These are phyloP conservation scores for Sebastes iracundus DNA, from an alignment of 2,797 vertebrate species.

Conservation along the genomic window DNA sequence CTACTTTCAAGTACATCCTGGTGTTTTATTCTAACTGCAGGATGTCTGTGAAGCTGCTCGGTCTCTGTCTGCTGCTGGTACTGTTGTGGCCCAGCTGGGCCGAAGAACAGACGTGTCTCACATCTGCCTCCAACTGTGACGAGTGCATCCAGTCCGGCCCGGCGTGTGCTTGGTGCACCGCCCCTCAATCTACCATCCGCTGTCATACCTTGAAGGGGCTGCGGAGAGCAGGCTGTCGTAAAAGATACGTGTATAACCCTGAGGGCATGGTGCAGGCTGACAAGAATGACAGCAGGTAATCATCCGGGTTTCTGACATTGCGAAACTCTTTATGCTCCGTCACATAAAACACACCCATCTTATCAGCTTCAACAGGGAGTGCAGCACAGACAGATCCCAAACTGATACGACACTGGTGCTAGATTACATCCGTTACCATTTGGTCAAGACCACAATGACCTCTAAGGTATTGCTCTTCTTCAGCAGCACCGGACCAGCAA, in stretches of 20 bases:
- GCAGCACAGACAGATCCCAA: not conserved
- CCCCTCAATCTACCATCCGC: not conserved
- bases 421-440: not conserved
- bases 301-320: not conserved
- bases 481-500: conserved; percentile 11
- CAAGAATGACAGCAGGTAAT: conserved; percentile 52
- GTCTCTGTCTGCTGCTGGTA: conserved; percentile 48
- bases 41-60: conserved; percentile 51
- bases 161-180: conserved; percentile 63
- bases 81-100: conserved; percentile 11
- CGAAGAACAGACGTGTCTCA: conserved; percentile 25
- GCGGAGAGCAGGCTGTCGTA: conserved; percentile 15
- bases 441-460: not conserved
- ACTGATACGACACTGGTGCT: not conserved
- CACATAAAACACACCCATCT: not conserved
- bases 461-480: not conserved
- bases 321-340: not conserved
- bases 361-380: not conserved
- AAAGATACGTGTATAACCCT: conserved; percentile 45
- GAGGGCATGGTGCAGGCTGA: conserved; percentile 10
- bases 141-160: conserved; percentile 58
- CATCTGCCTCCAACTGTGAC: conserved; percentile 31
- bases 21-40: conserved; percentile 21
- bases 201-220: conserved; percentile 38
- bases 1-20: not conserved